A percentile compares a stretch with the other conserved stretches of the same genome.
These are phyloP conservation scores for Antheraea assamensis DNA, from an alignment of 2,888 invertebrate genomes.

Conservation along the genomic window DNA sequence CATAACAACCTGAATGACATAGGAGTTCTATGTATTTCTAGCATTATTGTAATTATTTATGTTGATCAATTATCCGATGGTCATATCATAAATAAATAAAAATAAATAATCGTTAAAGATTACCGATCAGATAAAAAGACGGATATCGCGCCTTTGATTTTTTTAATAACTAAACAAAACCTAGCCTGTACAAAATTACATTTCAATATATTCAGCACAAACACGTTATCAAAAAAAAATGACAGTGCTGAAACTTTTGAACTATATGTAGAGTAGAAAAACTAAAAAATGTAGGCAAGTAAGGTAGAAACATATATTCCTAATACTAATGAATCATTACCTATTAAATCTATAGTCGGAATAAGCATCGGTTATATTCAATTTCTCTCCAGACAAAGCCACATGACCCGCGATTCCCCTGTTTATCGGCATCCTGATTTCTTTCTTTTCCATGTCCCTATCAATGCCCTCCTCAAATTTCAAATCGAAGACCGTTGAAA, in stretches of 20 bases:
- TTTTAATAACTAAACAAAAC: not conserved
- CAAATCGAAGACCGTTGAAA: constrained; percentile 91
- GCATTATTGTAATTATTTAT: not conserved
- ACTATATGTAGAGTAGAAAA: too few species aligned
- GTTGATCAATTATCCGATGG: not conserved
- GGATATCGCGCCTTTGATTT: not conserved
- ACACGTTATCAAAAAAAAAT: not conserved
- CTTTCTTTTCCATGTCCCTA: constrained; percentile 65
- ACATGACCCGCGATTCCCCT: constrained; percentile 93
- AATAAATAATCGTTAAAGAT: not conserved
- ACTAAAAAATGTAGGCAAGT: not conserved
- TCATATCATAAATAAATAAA: not conserved
- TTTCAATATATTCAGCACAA: too few species aligned
- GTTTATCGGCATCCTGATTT: constrained; percentile 87
- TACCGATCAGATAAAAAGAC: not conserved
- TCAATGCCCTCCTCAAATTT: constrained; percentile 54
- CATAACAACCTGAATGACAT: not conserved
- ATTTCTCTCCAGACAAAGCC: constrained; percentile 88
- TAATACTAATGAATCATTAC: constrained; percentile 34
- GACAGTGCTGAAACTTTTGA: not conserved
- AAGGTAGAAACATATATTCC: not conserved
- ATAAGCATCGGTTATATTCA: constrained; percentile 93
- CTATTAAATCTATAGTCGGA: constrained; percentile 89
- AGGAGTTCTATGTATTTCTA: not conserved
- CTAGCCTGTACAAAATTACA: too few species aligned